Base-by-base conservation (phyloP, 2,888 invertebrate genomes). In the Euphydryas editha region DNA sequence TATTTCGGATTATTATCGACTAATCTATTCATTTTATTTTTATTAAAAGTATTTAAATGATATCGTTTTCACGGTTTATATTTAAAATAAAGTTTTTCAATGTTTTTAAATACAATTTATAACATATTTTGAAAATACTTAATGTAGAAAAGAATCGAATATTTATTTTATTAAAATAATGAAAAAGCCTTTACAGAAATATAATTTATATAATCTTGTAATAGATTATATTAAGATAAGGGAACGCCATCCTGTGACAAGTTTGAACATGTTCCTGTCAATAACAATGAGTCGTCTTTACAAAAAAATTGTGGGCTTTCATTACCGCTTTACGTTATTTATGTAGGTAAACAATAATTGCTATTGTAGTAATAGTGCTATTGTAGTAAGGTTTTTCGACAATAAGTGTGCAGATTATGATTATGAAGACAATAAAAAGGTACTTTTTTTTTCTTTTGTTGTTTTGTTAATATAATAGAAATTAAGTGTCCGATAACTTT, bases 181-280 rank as follows among this genome's bases (percentile, higher is more conserved):
- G n/a, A n/a, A n/a, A n/a, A n/a, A n/a, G n/a, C n/a, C n/a, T n/a
- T n/a, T n/a, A n/a, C n/a, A n/a, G n/a, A n/a, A n/a, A n/a, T n/a
- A n/a, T n/a, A n/a, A n/a, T n/a, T n/a, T n/a, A n/a, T n/a, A n/a
- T n/a, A 15, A 15, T 42, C 1, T 44, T 44, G 15, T 51, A 15
- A 7, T 51, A 24, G 7, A 8, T 2, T 7, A 20, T 24, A 49
- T 15, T 24, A 21, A 24, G 7, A 21, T 20, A 24, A 20, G 49
- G 49, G 11, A 51, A 24, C 47, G 54, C 17, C 1, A 36, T 17
- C 64, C 55, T 42, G 44, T 61, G 59, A 71, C 69, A 69, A 55
- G 69, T 69, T 54, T 11, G n/a, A 64, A 71, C 71, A 69, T 63
- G 69, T 67, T 59, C 47, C 47, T 13, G 44, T 37, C 47, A 15